phyloP scores from a whole-genome alignment of 2,797 vertebrate genomes.

The Tinamus major region DNA sequence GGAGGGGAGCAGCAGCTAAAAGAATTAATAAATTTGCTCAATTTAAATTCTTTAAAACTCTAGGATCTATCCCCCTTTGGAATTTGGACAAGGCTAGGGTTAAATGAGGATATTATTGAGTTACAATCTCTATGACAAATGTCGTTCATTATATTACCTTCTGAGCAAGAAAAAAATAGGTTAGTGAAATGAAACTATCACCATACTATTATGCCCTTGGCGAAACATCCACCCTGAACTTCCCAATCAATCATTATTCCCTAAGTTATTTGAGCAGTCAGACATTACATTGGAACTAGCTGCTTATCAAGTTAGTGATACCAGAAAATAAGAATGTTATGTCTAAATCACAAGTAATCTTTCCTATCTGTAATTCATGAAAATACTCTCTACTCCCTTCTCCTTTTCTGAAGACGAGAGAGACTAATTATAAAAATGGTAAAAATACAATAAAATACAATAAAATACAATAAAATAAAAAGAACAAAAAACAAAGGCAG shows the following conservation, averaged over 20 bases:
- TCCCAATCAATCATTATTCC: neutral
- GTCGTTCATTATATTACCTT: neutral
- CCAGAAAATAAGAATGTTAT: neutral
- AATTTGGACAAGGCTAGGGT: neutral
- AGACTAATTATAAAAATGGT: neutral
- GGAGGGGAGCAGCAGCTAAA: neutral
- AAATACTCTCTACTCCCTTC: neutral
- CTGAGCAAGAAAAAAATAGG: neutral
- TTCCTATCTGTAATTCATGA: neutral
- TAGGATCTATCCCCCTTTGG: neutral
- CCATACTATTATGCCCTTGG: fast-evolving
- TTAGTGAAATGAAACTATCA: neutral
- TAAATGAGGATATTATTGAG: neutral
- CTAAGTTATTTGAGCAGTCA: neutral
- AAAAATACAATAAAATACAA: too few relatives aligned
- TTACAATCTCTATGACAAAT: neutral
- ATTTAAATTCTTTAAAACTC: neutral
- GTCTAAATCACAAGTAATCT: neutral
- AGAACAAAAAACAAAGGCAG: neutral
- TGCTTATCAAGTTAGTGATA: neutral
- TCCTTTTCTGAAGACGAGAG: neutral
- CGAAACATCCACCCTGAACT: neutral
- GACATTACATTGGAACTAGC: neutral
- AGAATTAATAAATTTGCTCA: neutral
- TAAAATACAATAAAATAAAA: too few relatives aligned